Conservation (phyloP, 2,888 invertebrate genomes). For the Mellilla xanthometata region DNA sequence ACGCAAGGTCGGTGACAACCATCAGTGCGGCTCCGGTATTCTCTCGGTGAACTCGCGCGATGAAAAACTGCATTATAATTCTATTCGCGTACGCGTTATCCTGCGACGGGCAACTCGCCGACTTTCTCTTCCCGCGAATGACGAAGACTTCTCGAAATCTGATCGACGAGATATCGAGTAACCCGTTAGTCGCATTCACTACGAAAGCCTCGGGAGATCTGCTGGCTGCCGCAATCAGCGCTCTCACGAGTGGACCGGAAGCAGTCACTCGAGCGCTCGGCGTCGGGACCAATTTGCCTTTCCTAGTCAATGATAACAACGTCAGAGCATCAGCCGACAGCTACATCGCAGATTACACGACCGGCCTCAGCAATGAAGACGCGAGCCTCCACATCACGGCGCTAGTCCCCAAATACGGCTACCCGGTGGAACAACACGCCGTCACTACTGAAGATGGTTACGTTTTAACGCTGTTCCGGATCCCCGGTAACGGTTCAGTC, state of each 20-base stretch:
- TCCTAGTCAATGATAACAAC: conserved; percentile 37
- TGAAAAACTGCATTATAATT: conserved; percentile 31
- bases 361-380: conserved; percentile 50
- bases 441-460: conserved; percentile 59
- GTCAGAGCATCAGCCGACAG: conserved; percentile 35
- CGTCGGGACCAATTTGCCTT: conserved; percentile 31
- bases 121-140: conserved; percentile 30
- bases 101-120: conserved; percentile 34
- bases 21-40: conserved; percentile 36
- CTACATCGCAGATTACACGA: conserved; percentile 38
- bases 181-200: conserved; percentile 32
- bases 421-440: conserved; percentile 45
- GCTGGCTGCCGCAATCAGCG: conserved; percentile 32
- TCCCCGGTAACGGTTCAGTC: conserved; percentile 49
- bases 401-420: conserved; percentile 53
- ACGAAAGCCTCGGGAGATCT: conserved; percentile 35
- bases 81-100: conserved; percentile 18
- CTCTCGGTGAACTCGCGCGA: conserved; percentile 33
- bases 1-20: conserved; percentile 35
- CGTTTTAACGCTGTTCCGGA: conserved; percentile 50
- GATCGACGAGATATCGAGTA: conserved; percentile 27
- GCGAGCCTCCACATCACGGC: conserved; percentile 39
- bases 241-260: conserved; percentile 35
- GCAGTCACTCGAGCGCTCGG: conserved; percentile 37
- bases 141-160: conserved; percentile 26